A percentile compares a stretch with the other conserved stretches of the same genome.
Evolutionary conservation across 2,888 invertebrate genomes (phyloP).

Genomic region (Tuberolachnus salignus): DNA sequence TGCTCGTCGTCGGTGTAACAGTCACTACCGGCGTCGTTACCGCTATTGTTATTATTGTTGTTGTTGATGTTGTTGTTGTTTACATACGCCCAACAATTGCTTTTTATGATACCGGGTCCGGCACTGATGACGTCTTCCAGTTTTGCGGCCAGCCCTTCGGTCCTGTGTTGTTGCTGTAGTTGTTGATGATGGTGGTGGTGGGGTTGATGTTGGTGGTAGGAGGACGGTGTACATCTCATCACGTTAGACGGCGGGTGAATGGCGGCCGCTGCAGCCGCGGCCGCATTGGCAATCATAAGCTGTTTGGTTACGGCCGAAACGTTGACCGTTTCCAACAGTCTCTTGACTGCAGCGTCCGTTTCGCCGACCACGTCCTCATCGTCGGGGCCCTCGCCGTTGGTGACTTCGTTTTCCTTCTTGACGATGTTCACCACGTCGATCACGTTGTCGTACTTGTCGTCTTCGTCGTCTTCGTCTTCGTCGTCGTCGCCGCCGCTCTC

Average conservation of each 20-base stretch:
- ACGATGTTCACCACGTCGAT: constrained; percentile 48
- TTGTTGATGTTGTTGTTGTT: constrained; percentile 63
- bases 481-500: constrained; percentile 9
- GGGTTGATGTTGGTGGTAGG: constrained; percentile 64
- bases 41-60: constrained; percentile 63
- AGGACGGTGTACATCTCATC: constrained; percentile 57
- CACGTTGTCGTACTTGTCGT: constrained; percentile 35
- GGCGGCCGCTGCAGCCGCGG: constrained; percentile 68
- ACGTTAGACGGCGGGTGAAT: constrained; percentile 66
- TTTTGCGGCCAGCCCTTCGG: constrained; percentile 79
- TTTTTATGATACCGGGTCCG: constrained; percentile 63
- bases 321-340: constrained; percentile 76
- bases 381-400: not conserved
- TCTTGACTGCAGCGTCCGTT: constrained; percentile 72
- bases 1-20: constrained; percentile 60
- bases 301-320: constrained; percentile 75
- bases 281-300: constrained; percentile 74
- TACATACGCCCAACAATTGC: no score
- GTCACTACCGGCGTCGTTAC: constrained; percentile 60
- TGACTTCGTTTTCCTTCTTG: constrained; percentile 47
- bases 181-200: constrained; percentile 65
- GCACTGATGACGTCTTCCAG: constrained; percentile 71
- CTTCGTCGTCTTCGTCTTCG: constrained; percentile 5
- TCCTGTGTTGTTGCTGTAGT: constrained; percentile 63
- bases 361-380: constrained; percentile 62